phyloP scores from a whole-genome alignment of 2,888 invertebrate species.

The Meliscaeva auricollis region DNA sequence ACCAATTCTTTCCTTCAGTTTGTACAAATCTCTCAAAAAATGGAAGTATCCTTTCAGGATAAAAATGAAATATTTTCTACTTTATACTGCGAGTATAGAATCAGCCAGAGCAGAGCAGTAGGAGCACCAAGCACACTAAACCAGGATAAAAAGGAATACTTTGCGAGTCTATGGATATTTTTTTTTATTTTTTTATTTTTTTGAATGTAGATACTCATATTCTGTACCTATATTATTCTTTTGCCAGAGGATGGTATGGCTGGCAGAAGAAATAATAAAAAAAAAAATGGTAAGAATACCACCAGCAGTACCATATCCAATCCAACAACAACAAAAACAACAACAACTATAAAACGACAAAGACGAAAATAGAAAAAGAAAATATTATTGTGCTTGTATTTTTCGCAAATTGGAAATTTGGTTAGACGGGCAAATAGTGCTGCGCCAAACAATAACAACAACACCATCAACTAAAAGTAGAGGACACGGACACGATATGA shows the following conservation, averaged over 20 bases:
- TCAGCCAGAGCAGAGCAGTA: constrained; percentile 18
- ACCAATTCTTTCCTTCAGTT: constrained; percentile 70
- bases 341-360: constrained; percentile 44
- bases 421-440: constrained; percentile 71
- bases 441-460: constrained; percentile 17
- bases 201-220: background rate
- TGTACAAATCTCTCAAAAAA: constrained; percentile 72
- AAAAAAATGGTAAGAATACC: constrained; percentile 37
- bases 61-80: constrained; percentile 76
- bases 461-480: background rate
- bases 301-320: background rate
- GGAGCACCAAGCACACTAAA: constrained; percentile 57
- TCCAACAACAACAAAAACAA: background rate
- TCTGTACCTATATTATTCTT: constrained; percentile 38
- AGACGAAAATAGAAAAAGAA: constrained; percentile 69
- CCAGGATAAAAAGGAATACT: constrained; percentile 73
- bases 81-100: constrained; percentile 42
- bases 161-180: constrained; percentile 64
- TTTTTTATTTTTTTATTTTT: constrained; percentile 19
- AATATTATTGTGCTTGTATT: constrained; percentile 75
- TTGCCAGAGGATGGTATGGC: constrained; percentile 44
- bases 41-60: constrained; percentile 75
- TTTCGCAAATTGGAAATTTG: constrained; percentile 76
- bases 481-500: constrained; percentile 32
- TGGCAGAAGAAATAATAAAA: background rate